Evolutionary conservation across 2,797 vertebrate species (phyloP).

Genomic region (Parambassis ranga): DNA sequence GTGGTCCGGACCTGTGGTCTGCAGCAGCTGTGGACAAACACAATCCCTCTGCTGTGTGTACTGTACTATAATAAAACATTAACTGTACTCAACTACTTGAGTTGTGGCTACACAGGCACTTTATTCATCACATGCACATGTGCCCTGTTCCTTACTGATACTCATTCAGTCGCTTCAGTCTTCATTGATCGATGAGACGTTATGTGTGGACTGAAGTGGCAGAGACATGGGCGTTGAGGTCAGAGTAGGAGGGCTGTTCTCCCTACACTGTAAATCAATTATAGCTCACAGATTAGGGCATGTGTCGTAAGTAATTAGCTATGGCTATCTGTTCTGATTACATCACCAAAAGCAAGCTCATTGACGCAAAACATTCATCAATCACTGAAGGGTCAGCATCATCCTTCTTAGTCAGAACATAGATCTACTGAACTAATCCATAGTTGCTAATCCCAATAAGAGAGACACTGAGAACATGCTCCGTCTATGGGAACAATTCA

Average conservation of each 20-base stretch:
- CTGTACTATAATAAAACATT: constrained; percentile 57
- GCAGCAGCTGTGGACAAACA: constrained; percentile 57
- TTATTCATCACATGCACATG: constrained; percentile 9
- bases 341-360: constrained; percentile 33
- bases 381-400: constrained; percentile 19
- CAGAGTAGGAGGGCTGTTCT: not conserved
- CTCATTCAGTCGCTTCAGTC: not conserved
- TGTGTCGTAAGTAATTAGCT: constrained; percentile 15
- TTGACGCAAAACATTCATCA: constrained; percentile 57
- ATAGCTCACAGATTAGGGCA: not conserved
- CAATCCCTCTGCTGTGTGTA: constrained; percentile 73
- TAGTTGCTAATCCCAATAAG: constrained; percentile 33
- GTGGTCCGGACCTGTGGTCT: constrained; percentile 38
- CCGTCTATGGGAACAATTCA: constrained; percentile 1
- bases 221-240: not conserved
- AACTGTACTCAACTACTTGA: not conserved
- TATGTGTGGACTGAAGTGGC: not conserved
- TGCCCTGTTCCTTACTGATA: not conserved
- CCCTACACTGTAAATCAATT: constrained; percentile 8
- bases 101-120: not conserved
- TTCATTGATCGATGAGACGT: not conserved
- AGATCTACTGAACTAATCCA: constrained; percentile 44
- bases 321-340: constrained; percentile 30
- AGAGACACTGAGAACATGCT: constrained; percentile 6
- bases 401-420: constrained; percentile 37